A percentile compares a stretch with the other conserved stretches of the same genome.
These are phyloP conservation scores for Cyclophora albipunctata DNA, from an alignment of 2,888 invertebrate genomes.

Conservation along the genomic window DNA sequence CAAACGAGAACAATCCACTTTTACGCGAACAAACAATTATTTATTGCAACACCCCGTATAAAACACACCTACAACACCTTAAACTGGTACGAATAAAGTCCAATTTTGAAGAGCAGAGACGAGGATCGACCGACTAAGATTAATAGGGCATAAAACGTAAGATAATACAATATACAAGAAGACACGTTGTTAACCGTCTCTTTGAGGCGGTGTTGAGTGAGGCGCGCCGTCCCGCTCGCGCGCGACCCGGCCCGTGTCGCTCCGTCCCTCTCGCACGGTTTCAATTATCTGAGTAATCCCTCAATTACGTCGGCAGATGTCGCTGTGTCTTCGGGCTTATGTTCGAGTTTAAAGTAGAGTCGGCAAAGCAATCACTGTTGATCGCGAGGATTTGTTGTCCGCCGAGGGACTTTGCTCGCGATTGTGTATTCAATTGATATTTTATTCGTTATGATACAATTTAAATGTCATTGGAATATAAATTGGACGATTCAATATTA, in stretches of 20 bases:
- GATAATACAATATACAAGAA: conserved; percentile 79
- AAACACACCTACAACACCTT: conserved; percentile 26
- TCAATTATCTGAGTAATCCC: conserved; percentile 82
- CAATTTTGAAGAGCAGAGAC: conserved; percentile 27
- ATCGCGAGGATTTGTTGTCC: conserved; percentile 44
- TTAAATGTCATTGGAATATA: too few species aligned
- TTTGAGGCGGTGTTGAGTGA: conserved; percentile 53
- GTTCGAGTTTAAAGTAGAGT: conserved; percentile 72
- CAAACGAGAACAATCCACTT: conserved; percentile 60
- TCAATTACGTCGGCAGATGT: conserved; percentile 79
- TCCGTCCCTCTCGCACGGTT: conserved; percentile 60
- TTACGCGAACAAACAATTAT: conserved; percentile 72
- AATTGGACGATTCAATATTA: background rate
- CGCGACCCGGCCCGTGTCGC: conserved; percentile 26
- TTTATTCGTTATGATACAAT: conserved; percentile 19
- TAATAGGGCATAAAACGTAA: conserved; percentile 75
- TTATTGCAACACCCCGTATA: conserved; percentile 62
- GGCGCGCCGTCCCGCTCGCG: conserved; percentile 43
- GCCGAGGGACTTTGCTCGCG: conserved; percentile 29
- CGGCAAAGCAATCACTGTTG: conserved; percentile 64
- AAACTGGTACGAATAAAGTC: conserved; percentile 25
- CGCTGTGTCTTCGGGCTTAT: conserved; percentile 73
- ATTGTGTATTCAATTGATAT: conserved; percentile 34
- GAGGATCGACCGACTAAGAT: conserved; percentile 61
- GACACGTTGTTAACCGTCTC: conserved; percentile 79